Percentiles rank a stretch among this genome's conserved stretches.
Conservation (phyloP, 2,113 vertebrate genomes). For the Laticauda laticaudata region DNA sequence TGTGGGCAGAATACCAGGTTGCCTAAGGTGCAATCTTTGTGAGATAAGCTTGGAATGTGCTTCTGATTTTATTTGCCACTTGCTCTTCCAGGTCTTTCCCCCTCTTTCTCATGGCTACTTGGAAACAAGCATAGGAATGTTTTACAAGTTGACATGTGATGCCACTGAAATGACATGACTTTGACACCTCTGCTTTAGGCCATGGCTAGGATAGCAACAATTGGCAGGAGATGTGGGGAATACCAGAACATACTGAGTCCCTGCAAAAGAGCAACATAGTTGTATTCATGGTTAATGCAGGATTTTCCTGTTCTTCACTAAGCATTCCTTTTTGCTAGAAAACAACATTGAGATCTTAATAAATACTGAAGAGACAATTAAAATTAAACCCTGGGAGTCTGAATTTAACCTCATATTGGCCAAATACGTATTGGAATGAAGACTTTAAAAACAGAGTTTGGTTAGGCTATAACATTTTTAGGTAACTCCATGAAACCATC, state of each 20-base stretch:
- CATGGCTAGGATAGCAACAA: not conserved
- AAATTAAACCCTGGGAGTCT: not conserved
- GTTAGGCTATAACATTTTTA: not conserved
- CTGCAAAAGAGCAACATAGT: not conserved
- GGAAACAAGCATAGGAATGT: too few species aligned
- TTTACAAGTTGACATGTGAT: too few species aligned
- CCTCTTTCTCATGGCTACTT: too few species aligned
- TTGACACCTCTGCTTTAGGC: not conserved
- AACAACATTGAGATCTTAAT: not conserved
- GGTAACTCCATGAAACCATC: not conserved
- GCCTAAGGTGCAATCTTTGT: too few species aligned
- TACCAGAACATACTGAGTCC: not conserved
- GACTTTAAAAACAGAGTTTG: not conserved
- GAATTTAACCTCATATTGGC: not conserved
- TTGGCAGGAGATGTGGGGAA: not conserved
- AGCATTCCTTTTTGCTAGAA: not conserved
- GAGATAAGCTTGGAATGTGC: too few species aligned
- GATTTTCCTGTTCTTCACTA: not conserved
- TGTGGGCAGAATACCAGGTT: too few species aligned
- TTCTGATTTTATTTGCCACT: too few species aligned
- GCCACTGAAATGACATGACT: too few species aligned
- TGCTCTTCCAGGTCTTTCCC: too few species aligned
- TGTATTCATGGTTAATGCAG: not conserved
- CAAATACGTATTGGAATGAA: not conserved
- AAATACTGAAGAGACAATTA: not conserved